Evolutionary conservation across 1,140 invertebrate genomes (phyloP).

Genomic region (Papilio xuthus): DNA sequence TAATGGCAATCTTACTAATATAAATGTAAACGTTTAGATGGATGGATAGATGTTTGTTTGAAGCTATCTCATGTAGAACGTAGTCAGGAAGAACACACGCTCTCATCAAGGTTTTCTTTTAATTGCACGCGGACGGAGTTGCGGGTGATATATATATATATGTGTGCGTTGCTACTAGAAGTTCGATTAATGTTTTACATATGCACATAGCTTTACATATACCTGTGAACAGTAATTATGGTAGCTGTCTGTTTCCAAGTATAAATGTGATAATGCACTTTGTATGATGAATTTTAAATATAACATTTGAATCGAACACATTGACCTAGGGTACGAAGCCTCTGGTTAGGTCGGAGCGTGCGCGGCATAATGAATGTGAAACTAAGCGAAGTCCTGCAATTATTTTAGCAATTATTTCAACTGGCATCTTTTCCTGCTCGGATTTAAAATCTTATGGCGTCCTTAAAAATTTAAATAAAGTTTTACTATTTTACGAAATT

Average conservation of each 20-base stretch:
- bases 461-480: not conserved
- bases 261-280: constrained; percentile 29
- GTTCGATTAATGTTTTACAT: not conserved
- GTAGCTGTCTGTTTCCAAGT: constrained; percentile 1
- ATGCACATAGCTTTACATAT: not conserved
- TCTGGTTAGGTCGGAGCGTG: constrained; percentile 32
- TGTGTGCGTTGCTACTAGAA: not conserved
- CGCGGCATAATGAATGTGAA: constrained; percentile 1
- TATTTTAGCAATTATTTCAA: not conserved
- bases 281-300: constrained; percentile 34
- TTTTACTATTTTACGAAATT: not conserved
- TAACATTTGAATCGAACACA: constrained; percentile 24
- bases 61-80: too few relatives aligned
- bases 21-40: too few relatives aligned
- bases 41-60: too few relatives aligned
- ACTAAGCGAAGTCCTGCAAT: not conserved
- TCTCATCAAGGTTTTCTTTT: too few relatives aligned
- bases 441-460: not conserved
- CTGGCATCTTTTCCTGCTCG: not conserved
- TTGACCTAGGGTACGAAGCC: constrained; percentile 33
- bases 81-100: too few relatives aligned
- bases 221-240: not conserved
- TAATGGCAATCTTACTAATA: too few relatives aligned
- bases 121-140: too few relatives aligned
- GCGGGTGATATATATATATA: too few relatives aligned